A percentile compares a stretch with the other conserved stretches of the same genome.
phyloP scores from a whole-genome alignment of 2,797 vertebrate species.

The Alfaro cultratus region DNA sequence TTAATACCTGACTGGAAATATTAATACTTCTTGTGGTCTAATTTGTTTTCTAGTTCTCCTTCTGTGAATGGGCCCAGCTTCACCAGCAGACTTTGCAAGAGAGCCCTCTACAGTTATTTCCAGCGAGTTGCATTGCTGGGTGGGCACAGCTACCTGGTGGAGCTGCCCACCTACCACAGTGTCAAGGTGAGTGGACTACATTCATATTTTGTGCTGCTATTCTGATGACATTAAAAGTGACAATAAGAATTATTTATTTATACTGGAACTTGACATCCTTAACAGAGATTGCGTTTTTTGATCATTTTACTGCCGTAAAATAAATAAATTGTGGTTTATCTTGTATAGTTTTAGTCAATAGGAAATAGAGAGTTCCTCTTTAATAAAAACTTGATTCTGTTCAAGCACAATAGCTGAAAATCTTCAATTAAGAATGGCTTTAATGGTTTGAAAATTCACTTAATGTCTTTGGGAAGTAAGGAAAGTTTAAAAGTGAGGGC shows the following conservation, averaged over 20 bases:
- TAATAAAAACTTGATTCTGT: background rate
- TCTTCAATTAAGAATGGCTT: background rate
- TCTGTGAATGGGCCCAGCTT: conserved; percentile 73
- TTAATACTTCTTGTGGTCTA: background rate
- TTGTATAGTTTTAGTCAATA: background rate
- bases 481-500: background rate
- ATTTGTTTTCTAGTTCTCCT: conserved; percentile 72
- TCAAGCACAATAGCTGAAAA: background rate
- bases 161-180: conserved; percentile 71
- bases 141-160: conserved; percentile 65
- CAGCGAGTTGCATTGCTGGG: conserved; percentile 56
- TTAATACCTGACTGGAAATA: background rate
- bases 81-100: conserved; percentile 83
- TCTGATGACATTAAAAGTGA: too few relatives aligned
- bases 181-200: conserved; percentile 70
- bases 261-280: background rate
- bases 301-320: background rate
- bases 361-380: background rate
- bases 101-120: conserved; percentile 79
- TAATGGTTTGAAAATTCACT: background rate
- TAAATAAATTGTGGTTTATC: background rate
- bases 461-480: background rate
- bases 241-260: too few relatives aligned
- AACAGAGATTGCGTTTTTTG: background rate
- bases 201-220: too few relatives aligned